Evolutionary conservation across 2,797 vertebrate species (phyloP).

Genomic region (Pseudomugil gertrudae): DNA sequence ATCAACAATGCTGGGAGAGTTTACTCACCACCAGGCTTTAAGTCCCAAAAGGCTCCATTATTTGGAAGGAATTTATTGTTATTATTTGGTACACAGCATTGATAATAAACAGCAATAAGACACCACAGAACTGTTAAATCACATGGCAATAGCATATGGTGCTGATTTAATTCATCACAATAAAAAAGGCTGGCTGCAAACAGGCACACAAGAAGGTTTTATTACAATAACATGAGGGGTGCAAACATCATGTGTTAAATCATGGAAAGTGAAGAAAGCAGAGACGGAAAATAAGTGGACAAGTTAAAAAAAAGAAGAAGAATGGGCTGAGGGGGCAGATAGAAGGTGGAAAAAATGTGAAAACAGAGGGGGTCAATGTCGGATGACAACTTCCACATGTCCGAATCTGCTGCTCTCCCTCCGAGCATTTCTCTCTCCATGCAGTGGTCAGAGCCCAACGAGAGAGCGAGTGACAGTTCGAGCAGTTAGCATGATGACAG

Average conservation of each 20-base stretch:
- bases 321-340: constrained; percentile 56
- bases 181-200: constrained; percentile 69
- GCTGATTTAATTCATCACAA: constrained; percentile 77
- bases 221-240: constrained; percentile 61
- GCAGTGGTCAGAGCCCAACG: constrained; percentile 60
- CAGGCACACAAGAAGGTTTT: constrained; percentile 66
- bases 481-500: constrained; percentile 52
- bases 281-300: constrained; percentile 35
- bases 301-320: constrained; percentile 19
- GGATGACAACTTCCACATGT: constrained; percentile 85
- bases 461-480: constrained; percentile 59
- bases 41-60: constrained; percentile 72
- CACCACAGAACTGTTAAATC: constrained; percentile 70
- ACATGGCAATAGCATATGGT: constrained; percentile 72
- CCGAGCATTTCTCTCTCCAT: constrained; percentile 75
- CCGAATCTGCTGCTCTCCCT: constrained; percentile 72
- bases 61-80: constrained; percentile 81
- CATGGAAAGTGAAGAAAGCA: constrained; percentile 64
- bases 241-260: constrained; percentile 68
- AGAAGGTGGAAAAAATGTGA: constrained; percentile 57
- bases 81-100: constrained; percentile 73
- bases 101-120: constrained; percentile 76
- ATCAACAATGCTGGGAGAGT: constrained; percentile 71
- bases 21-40: constrained; percentile 59
- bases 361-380: constrained; percentile 76